Evolutionary conservation across 1,140 invertebrate genomes (phyloP), one percentile per base, ranked within the genome.

Genomic region (Drosophila jambulina): DNA sequence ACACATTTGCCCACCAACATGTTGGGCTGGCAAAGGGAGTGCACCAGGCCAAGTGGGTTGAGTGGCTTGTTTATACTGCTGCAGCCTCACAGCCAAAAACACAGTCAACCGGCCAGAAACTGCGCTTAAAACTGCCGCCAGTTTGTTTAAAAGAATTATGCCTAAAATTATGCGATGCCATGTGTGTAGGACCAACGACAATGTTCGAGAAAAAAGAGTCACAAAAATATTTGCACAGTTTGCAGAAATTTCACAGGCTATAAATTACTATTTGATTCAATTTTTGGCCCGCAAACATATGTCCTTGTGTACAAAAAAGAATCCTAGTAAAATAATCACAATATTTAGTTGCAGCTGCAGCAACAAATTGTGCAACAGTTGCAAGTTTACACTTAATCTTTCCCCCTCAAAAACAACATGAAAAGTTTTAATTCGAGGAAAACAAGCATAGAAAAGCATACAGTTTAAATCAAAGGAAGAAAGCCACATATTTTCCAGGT

Each of bases 221-320:
- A 34, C 36, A 49, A 58, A 67, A 68, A 53, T 48, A 57, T 69
- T 60, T 21, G 82, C 78, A 25, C 12, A 48, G 59, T 62, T 59
- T 42, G 63, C 82, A 80, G 54, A 81, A 80, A 60, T 38, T 48
- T 57, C 15, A 36, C 21, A 13, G 54, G 45, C 65, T 63, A 85
- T 85, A 85, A 85, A 85, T 72, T 78, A 81, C 75, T 81, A 85
- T 85, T 84, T 84, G 77, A 84, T 76, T 83, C 60, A 51, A 56
- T 57, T 84, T 84, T 51, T 48, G 42, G 54, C 45, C 36, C 42
- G 57, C 45, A 71, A 75, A 75, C 63, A 77, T 51, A 78, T 70
- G 64, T 45, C 34, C 19, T 42, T 68, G 61, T 25, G 38, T 53
- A 32, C 15, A 45, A 71, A 60, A 42, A 64, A 46, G 25, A 32